Conservation (phyloP, 2,888 invertebrate genomes). For the Podabrus alpinus region DNA sequence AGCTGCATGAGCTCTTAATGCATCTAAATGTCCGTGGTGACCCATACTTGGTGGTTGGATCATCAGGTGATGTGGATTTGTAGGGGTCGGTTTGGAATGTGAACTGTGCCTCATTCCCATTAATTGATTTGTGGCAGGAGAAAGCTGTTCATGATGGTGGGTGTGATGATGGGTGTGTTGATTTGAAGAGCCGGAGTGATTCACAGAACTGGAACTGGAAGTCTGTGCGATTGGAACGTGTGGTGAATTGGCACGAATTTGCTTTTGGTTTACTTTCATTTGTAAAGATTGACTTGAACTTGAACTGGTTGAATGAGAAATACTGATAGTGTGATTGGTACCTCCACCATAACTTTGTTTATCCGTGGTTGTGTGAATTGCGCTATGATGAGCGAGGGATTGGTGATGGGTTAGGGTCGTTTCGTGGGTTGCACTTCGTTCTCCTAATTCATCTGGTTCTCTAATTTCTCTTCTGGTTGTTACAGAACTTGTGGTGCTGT, state of each 20-base stretch:
- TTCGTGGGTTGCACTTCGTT: slow-evolving; percentile 67
- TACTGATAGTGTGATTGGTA: slow-evolving; percentile 60
- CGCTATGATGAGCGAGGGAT: slow-evolving; percentile 67
- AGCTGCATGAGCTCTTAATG: slow-evolving; percentile 74
- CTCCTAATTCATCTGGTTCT: slow-evolving; percentile 58
- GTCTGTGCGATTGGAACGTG: slow-evolving; percentile 39
- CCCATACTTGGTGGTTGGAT: slow-evolving; percentile 69
- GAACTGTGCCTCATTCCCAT: slow-evolving; percentile 62
- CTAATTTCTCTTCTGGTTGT: slow-evolving; percentile 70
- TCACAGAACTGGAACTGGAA: slow-evolving; percentile 50
- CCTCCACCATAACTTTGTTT: slow-evolving; percentile 60
- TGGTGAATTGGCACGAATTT: slow-evolving; percentile 51
- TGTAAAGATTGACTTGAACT: slow-evolving; percentile 68
- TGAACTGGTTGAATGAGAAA: slow-evolving; percentile 70
- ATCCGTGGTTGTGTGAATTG: slow-evolving; percentile 67
- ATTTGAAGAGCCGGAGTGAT: slow-evolving; percentile 55
- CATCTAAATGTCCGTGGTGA: slow-evolving; percentile 68
- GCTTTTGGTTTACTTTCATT: slow-evolving; percentile 55
- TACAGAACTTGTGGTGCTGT: slow-evolving; percentile 72
- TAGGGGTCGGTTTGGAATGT: slow-evolving; percentile 53
- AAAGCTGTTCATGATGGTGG: slow-evolving; percentile 67
- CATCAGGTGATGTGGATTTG: slow-evolving; percentile 64
- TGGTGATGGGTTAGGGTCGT: slow-evolving; percentile 70
- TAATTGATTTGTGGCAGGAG: slow-evolving; percentile 59
- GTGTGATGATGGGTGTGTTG: slow-evolving; percentile 72